Percentiles rank a stretch among this genome's conserved stretches.
phyloP scores from a whole-genome alignment of 2,888 invertebrate genomes.

The Polymixis flavicincta region DNA sequence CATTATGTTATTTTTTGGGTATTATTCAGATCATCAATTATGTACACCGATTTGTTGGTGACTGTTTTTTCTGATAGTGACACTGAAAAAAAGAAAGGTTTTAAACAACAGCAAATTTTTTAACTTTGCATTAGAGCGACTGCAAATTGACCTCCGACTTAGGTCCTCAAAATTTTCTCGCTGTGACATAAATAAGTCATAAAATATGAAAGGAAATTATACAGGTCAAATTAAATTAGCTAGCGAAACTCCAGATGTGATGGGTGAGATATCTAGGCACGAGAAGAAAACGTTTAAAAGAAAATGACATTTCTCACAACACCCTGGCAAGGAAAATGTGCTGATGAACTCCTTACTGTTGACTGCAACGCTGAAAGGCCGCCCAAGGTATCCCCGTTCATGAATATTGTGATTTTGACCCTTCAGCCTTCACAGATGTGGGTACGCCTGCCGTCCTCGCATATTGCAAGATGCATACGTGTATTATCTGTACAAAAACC shows the following conservation, averaged over 20 bases:
- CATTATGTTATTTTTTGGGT: too few relatives aligned
- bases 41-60: too few relatives aligned
- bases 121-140: background rate
- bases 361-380: conserved; percentile 24
- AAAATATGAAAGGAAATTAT: conserved; percentile 4
- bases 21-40: too few relatives aligned
- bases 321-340: background rate
- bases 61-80: too few relatives aligned
- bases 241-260: background rate
- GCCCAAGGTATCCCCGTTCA: conserved; percentile 20
- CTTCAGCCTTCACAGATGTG: conserved; percentile 28
- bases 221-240: background rate
- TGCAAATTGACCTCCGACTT: background rate
- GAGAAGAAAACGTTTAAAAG: background rate
- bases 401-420: conserved; percentile 55
- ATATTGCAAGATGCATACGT: conserved; percentile 22
- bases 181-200: background rate
- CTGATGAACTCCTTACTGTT: conserved; percentile 24
- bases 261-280: background rate
- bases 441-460: conserved; percentile 9
- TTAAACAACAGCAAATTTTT: too few relatives aligned
- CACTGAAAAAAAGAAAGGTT: too few relatives aligned
- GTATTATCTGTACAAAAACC: background rate
- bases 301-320: background rate
- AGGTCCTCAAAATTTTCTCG: background rate